phyloP scores from a whole-genome alignment of 1,140 invertebrate species.

The Drosophila kurseongensis region DNA sequence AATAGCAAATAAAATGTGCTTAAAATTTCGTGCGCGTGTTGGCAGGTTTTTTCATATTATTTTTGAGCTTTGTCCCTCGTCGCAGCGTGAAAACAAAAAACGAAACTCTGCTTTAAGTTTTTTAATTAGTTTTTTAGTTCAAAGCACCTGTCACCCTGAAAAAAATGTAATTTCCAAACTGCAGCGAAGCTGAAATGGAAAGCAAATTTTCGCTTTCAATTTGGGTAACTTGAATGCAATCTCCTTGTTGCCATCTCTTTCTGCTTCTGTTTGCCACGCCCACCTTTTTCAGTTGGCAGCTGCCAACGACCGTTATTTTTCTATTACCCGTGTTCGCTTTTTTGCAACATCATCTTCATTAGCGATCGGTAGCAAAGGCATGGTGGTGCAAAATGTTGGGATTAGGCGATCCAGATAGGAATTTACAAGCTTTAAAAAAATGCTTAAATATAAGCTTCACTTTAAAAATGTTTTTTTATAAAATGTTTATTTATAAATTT shows the following conservation, averaged over 20 bases:
- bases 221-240: conserved; percentile 40
- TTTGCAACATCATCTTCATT: conserved; percentile 79
- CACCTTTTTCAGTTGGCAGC: conserved; percentile 30
- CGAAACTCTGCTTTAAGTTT: conserved; percentile 24
- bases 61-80: conserved; percentile 21
- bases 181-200: conserved; percentile 58
- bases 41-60: conserved; percentile 31
- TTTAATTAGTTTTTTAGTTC: conserved; percentile 36
- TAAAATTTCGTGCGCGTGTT: conserved; percentile 74
- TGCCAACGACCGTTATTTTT: conserved; percentile 58
- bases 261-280: conserved; percentile 41
- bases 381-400: background rate
- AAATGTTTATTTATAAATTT: background rate
- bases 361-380: conserved; percentile 37
- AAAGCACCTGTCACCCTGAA: conserved; percentile 32
- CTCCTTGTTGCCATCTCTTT: conserved; percentile 21
- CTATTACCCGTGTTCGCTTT: conserved; percentile 31
- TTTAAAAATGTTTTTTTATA: background rate
- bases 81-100: conserved; percentile 68
- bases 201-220: conserved; percentile 65
- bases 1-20: conserved; percentile 67
- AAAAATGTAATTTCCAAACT: conserved; percentile 34
- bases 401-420: background rate
- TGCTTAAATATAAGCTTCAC: background rate
- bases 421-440: background rate